Percentiles rank a stretch among this genome's conserved stretches.
These are phyloP conservation scores for Halictus quadricinctus DNA, from an alignment of 2,888 invertebrate genomes.

Conservation along the genomic window DNA sequence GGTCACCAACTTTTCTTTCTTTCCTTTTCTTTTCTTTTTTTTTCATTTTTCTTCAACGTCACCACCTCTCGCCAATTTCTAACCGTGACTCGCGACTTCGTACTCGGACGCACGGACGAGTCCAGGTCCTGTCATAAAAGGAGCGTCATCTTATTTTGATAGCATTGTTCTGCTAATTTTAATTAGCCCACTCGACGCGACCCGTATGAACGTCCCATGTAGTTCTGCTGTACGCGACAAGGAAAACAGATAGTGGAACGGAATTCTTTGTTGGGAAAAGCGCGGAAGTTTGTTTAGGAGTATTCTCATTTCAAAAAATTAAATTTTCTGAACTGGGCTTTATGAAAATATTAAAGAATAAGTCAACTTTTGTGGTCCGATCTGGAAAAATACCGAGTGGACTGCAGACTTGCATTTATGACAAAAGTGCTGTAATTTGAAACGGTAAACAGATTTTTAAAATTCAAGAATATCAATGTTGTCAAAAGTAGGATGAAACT, in stretches of 20 bases:
- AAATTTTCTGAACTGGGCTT: background rate
- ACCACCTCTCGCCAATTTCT: conserved; percentile 73
- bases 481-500: too few species aligned
- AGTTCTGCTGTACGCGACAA: background rate
- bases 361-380: too few species aligned
- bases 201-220: background rate
- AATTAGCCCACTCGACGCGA: conserved; percentile 38
- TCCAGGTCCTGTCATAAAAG: conserved; percentile 9
- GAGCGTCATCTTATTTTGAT: conserved; percentile 34
- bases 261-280: background rate
- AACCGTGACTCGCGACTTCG: conserved; percentile 75
- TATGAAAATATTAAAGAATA: background rate
- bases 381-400: background rate
- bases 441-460: too few species aligned
- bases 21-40: conserved; percentile 39
- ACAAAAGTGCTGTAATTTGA: too few species aligned
- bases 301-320: background rate
- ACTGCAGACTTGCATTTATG: background rate
- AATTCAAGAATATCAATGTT: too few species aligned
- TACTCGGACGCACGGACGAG: conserved; percentile 1
- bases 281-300: background rate
- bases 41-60: background rate
- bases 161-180: conserved; percentile 55
- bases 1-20: conserved; percentile 27
- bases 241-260: background rate